Evolutionary conservation across 1,140 invertebrate species (phyloP).

Genomic region (Penaeus indicus): DNA sequence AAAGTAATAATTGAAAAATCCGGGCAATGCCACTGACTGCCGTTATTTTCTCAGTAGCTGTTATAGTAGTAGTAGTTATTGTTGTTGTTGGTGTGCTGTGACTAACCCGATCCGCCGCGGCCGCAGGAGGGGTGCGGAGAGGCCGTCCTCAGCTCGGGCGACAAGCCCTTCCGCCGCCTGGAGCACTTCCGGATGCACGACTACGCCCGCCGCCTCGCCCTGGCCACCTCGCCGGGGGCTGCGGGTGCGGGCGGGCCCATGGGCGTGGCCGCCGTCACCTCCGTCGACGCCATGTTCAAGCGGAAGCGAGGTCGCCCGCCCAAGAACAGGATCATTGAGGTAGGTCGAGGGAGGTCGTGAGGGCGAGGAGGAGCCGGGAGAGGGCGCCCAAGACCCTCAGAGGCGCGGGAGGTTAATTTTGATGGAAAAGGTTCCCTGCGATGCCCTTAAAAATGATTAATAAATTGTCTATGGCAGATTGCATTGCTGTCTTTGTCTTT

Average conservation of each 20-base stretch:
- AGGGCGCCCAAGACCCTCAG: too few species aligned
- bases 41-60: background rate
- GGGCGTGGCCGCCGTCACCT: conserved; percentile 79
- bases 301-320: conserved; percentile 90
- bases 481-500: too few species aligned
- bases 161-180: conserved; percentile 86
- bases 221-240: conserved; percentile 51
- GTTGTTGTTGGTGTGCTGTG: conserved; percentile 12
- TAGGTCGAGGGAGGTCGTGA: conserved; percentile 65
- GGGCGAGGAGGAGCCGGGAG: too few species aligned
- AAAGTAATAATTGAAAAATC: too few species aligned
- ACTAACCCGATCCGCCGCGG: background rate
- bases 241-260: conserved; percentile 68
- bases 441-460: too few species aligned
- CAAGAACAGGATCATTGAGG: conserved; percentile 91
- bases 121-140: conserved; percentile 87
- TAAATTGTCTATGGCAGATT: too few species aligned
- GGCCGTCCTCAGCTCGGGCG: conserved; percentile 81
- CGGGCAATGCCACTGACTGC: too few species aligned
- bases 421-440: too few species aligned
- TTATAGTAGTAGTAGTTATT: background rate
- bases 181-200: conserved; percentile 94
- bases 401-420: too few species aligned
- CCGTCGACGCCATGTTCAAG: conserved; percentile 89
- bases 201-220: conserved; percentile 71